A percentile compares a stretch with the other conserved stretches of the same genome.
phyloP scores from a whole-genome alignment of 2,113 vertebrate species.

The Podiceps cristatus region DNA sequence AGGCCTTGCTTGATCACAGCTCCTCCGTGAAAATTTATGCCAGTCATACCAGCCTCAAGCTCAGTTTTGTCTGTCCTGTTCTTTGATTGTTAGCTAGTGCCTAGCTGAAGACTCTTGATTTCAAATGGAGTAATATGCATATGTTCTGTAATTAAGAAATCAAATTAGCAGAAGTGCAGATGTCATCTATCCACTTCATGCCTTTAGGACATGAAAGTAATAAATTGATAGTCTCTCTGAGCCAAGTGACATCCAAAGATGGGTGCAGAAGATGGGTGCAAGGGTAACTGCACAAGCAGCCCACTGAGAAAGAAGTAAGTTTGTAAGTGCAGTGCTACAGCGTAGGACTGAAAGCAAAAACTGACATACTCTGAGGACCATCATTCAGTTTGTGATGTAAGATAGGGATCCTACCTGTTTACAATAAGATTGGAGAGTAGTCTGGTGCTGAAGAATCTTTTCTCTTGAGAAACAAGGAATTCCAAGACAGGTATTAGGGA shows the following conservation, averaged over 20 bases:
- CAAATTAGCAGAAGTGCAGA: background rate
- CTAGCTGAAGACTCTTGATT: background rate
- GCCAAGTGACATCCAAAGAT: background rate
- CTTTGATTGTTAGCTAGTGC: background rate
- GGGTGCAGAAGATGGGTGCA: background rate
- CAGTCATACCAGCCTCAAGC: background rate
- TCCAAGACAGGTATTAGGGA: background rate
- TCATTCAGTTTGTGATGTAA: background rate
- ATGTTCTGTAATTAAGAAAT: slow-evolving; percentile 62
- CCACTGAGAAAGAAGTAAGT: background rate
- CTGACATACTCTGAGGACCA: background rate
- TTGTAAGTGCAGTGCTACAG: background rate
- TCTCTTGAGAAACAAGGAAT: background rate
- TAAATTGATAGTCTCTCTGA: background rate
- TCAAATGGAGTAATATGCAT: background rate
- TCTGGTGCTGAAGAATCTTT: background rate
- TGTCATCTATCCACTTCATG: slow-evolving; percentile 21
- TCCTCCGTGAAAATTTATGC: background rate
- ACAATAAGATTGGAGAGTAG: background rate
- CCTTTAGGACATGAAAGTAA: slow-evolving; percentile 44
- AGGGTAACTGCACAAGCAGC: background rate
- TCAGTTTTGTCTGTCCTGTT: background rate
- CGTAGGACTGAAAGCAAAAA: background rate
- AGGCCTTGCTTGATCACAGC: background rate
- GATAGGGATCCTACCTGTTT: background rate